These are phyloP conservation scores for Platyura marginata DNA, from an alignment of 1,140 invertebrate genomes.

Conservation along the genomic window DNA sequence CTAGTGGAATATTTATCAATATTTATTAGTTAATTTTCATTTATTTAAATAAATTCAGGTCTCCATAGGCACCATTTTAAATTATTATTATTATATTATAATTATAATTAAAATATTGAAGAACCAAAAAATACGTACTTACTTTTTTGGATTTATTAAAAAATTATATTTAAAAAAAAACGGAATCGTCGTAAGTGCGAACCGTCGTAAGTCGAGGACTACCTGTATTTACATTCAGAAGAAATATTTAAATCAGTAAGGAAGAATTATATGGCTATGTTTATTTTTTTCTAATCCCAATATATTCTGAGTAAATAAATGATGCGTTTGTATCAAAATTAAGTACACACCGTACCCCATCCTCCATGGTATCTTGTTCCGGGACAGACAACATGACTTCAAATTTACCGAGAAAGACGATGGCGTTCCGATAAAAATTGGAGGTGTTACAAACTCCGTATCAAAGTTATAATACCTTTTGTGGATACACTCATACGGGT, in stretches of 20 bases:
- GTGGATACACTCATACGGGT: background rate
- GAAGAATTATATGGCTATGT: too few species aligned
- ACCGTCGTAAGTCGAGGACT: too few species aligned
- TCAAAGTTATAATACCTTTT: too few species aligned
- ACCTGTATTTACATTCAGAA: background rate
- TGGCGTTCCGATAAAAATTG: background rate
- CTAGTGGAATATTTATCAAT: too few species aligned
- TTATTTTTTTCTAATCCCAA: too few species aligned
- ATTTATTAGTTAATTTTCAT: too few species aligned
- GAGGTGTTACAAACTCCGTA: too few species aligned
- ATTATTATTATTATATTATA: background rate
- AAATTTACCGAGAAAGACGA: background rate
- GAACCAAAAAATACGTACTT: too few species aligned
- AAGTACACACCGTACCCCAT: too few species aligned
- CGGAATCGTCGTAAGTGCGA: background rate
- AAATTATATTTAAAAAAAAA: background rate
- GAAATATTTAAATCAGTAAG: background rate
- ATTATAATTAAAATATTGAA: background rate
- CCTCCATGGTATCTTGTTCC: background rate
- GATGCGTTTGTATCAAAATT: background rate
- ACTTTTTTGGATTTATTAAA: background rate
- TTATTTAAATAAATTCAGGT: too few species aligned
- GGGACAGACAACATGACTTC: background rate
- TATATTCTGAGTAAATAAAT: too few species aligned
- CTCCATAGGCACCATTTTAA: too few species aligned